Evolutionary conservation across 2,113 vertebrate species (phyloP).

Genomic region (Ceuthmochares aereus): DNA sequence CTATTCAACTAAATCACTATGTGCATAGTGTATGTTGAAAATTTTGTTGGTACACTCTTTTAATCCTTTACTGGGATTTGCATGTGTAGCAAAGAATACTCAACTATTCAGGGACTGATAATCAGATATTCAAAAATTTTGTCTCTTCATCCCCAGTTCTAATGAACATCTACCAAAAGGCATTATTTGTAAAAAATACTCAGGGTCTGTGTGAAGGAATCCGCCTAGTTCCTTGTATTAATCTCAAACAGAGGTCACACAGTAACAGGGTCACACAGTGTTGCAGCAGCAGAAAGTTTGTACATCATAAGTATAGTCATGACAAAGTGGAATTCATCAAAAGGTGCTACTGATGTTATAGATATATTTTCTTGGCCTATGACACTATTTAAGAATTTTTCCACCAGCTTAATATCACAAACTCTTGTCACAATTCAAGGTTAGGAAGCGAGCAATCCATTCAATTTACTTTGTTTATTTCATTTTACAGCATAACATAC

Average conservation of each 20-base stretch:
- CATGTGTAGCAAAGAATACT: neutral
- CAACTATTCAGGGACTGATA: neutral
- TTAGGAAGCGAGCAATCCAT: neutral
- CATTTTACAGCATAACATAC: neutral
- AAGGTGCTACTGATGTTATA: neutral
- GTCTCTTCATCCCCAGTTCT: neutral
- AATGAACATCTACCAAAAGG: neutral
- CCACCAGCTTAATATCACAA: neutral
- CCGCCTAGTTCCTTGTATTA: neutral
- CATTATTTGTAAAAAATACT: neutral
- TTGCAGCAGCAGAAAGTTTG: neutral
- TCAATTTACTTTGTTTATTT: neutral
- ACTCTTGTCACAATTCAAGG: neutral
- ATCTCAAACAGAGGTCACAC: neutral
- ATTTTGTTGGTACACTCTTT: neutral
- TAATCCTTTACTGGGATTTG: neutral
- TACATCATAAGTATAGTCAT: neutral
- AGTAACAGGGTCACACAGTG: neutral
- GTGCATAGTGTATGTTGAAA: neutral
- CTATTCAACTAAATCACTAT: neutral
- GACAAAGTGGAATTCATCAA: neutral
- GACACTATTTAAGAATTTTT: neutral
- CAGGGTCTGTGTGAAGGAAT: neutral
- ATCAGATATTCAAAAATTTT: neutral
- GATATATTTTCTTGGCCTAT: neutral